Percentiles rank a stretch among this genome's conserved stretches.
Conservation (phyloP, 1,140 invertebrate species). For the Euwallacea similis region DNA sequence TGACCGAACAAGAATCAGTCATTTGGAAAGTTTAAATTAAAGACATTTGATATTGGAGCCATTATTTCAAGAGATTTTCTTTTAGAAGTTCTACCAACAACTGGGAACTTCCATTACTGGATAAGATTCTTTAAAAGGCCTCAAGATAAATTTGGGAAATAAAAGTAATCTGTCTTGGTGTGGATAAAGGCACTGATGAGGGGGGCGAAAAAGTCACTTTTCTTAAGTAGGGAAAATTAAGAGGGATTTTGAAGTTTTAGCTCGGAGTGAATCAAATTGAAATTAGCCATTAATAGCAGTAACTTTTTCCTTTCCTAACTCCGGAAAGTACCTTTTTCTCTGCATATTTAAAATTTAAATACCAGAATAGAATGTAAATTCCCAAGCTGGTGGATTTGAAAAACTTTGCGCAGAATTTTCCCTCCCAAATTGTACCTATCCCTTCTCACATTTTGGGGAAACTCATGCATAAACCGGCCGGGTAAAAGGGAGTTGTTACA, state of each 20-base stretch:
- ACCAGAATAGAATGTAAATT: conserved; percentile 18
- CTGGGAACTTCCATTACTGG: conserved; percentile 6
- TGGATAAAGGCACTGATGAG: not conserved
- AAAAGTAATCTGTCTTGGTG: conserved; percentile 1
- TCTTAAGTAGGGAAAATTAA: not conserved
- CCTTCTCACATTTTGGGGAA: conserved; percentile 17
- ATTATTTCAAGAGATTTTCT: conserved; percentile 1
- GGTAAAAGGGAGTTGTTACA: conserved; percentile 12
- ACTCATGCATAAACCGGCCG: conserved; percentile 7
- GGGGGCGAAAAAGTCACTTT: not conserved
- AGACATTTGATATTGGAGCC: conserved; percentile 4
- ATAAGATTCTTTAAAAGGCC: conserved; percentile 5
- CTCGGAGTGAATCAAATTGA: not conserved
- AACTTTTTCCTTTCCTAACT: conserved; percentile 2
- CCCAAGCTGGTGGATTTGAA: conserved; percentile 2
- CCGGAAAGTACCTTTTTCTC: conserved; percentile 2
- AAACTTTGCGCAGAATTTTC: conserved; percentile 8
- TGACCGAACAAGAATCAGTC: conserved; percentile 6
- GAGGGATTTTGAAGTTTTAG: not conserved
- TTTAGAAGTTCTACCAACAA: conserved; percentile 7
- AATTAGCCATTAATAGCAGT: not conserved
- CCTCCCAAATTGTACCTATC: conserved; percentile 19
- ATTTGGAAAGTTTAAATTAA: conserved; percentile 9
- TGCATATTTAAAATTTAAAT: conserved; percentile 24
- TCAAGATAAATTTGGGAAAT: conserved; percentile 1